Percentiles rank a stretch among this genome's conserved stretches.
phyloP scores from a whole-genome alignment of 2,113 vertebrate species.

The Ahaetulla prasina region DNA sequence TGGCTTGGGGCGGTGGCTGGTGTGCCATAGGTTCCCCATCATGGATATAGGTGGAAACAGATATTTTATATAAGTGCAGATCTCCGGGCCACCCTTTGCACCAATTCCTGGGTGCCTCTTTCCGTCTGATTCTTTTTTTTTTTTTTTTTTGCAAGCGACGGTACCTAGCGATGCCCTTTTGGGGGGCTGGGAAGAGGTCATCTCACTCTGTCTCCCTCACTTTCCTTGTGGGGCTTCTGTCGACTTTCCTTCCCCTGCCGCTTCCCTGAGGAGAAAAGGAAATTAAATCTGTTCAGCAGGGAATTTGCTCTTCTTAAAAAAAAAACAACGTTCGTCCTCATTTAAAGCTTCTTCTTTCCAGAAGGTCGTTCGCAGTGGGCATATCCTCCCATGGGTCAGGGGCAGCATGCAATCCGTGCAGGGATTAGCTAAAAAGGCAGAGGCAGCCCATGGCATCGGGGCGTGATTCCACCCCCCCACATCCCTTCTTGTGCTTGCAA shows the following conservation, averaged over 20 bases:
- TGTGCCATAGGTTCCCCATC: no score
- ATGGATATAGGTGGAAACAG: no score
- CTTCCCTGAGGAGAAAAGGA: slow-evolving; percentile 40
- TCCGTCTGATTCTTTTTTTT: not conserved
- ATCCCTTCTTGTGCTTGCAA: not conserved
- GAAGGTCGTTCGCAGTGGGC: no score
- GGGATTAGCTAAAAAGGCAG: not conserved
- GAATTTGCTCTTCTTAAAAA: not conserved
- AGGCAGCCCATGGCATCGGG: not conserved
- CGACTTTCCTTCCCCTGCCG: slow-evolving; percentile 24
- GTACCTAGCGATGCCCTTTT: slow-evolving; percentile 59
- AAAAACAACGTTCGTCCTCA: not conserved
- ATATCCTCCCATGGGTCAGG: not conserved
- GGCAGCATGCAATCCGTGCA: not conserved
- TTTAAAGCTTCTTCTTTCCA: no score
- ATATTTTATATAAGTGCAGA: not conserved
- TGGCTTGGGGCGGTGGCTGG: no score
- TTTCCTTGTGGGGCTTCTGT: slow-evolving; percentile 7
- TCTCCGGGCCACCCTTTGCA: not conserved
- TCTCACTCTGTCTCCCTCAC: slow-evolving; percentile 18
- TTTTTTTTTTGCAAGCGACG: not conserved
- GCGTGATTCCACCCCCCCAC: rapidly evolving
- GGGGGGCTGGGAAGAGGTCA: slow-evolving; percentile 60
- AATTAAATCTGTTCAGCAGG: not conserved
- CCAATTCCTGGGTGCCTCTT: not conserved